These are phyloP conservation scores for Coccyzus lansbergi DNA, from an alignment of 2,797 vertebrate species.

Conservation along the genomic window DNA sequence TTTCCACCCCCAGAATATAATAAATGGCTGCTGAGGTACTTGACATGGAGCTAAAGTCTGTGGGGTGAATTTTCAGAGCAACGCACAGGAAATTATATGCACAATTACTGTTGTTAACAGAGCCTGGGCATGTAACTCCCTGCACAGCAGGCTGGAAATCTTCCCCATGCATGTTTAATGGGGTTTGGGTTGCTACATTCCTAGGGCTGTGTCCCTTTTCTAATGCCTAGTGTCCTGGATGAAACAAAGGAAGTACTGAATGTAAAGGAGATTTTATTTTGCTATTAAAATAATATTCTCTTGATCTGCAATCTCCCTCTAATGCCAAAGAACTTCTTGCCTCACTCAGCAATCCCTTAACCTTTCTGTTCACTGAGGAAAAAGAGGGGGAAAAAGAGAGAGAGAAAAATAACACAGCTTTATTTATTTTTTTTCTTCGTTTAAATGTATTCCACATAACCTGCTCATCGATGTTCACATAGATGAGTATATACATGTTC, in stretches of 20 bases:
- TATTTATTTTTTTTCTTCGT: constrained; percentile 17
- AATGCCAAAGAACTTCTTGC: constrained; percentile 33
- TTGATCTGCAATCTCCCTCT: constrained; percentile 38
- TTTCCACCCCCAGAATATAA: constrained; percentile 4
- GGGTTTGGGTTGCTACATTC: constrained; percentile 71
- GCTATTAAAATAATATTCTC: constrained; percentile 49
- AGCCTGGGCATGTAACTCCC: constrained; percentile 75
- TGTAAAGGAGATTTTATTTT: constrained; percentile 52
- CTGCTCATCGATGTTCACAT: constrained; percentile 19
- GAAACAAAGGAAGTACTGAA: constrained; percentile 64
- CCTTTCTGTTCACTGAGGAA: constrained; percentile 1
- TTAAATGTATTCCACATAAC: constrained; percentile 17
- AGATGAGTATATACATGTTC: neutral
- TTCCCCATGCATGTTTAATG: constrained; percentile 77
- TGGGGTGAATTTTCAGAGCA: constrained; percentile 71
- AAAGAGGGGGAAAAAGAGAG: neutral
- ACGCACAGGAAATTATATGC: constrained; percentile 73
- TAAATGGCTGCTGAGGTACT: constrained; percentile 51
- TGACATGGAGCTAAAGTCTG: constrained; percentile 67
- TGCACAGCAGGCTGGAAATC: constrained; percentile 75
- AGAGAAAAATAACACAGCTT: neutral
- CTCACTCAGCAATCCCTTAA: constrained; percentile 41
- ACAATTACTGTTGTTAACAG: constrained; percentile 78
- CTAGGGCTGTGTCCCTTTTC: constrained; percentile 71
- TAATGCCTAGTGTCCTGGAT: constrained; percentile 61